Base-by-base conservation (phyloP, 2,888 invertebrate genomes). In the Tubulanus polymorphus region DNA sequence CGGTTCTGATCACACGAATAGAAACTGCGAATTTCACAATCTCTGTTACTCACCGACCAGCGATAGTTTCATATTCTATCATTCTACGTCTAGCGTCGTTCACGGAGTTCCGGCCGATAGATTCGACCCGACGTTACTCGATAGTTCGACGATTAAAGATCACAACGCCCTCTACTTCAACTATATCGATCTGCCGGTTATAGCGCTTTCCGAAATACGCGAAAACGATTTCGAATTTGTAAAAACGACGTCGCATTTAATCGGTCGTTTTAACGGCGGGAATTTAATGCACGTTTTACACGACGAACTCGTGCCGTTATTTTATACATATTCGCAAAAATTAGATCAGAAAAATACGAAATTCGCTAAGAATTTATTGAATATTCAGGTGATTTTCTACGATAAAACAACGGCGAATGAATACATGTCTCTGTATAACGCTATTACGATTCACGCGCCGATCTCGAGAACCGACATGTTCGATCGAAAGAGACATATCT, bases 281-380 rank as follows among this genome's bases (percentile, higher is more conserved):
- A 83, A 83, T 66, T 65, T 83, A n/a, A 82, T 83, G 82, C 83
- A 83, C 71, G 78, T 80, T 8, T 66, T 83, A 37, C 83, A 83
- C 67, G 83, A 83, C 70, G 83, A 83, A 64, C 65, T 83, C 2
- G 59, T 83, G 18, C 82, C 83, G 2, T 55, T 81, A 15, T 78
- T 69, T 65, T 59, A 69, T 35, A 81, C 80, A 5, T n/a, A n/a
- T n/a, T n/a, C n/a, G n/a, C n/a, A n/a, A n/a, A n/a, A n/a, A n/a
- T n/a, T n/a, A n/a, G n/a, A n/a, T n/a, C n/a, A n/a, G n/a, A n/a
- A n/a, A n/a, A n/a, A n/a, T n/a, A n/a, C n/a, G n/a, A n/a, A n/a
- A n/a, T n/a, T n/a, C n/a, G n/a, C n/a, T n/a, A n/a, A n/a, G n/a
- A n/a, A n/a, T n/a, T 67, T 75, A 48, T 63, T 72, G 26, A 49